Conservation (phyloP, 1,140 invertebrate species). For the Drosophila pseudoananassae region DNA sequence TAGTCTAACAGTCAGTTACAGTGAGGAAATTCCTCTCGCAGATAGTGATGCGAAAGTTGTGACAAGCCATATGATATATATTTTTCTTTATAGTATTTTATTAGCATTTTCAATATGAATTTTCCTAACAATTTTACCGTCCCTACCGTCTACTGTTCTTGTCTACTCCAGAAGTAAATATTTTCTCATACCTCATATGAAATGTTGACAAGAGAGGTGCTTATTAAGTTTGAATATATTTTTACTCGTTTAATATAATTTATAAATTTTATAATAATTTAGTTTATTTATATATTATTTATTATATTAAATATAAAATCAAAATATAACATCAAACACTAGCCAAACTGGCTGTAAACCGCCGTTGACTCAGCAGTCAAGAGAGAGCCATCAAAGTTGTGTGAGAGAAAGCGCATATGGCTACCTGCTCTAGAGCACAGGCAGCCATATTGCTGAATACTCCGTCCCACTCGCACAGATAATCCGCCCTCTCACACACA, state of each 20-base stretch:
- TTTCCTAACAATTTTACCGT: too few species aligned
- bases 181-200: too few species aligned
- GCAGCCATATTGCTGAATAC: slow-evolving; percentile 53
- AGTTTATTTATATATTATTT: too few species aligned
- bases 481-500: slow-evolving; percentile 15
- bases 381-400: background rate
- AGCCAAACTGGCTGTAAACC: slow-evolving; percentile 15
- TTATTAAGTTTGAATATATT: too few species aligned
- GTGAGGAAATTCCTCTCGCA: slow-evolving; percentile 7
- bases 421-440: slow-evolving; percentile 40
- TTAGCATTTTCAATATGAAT: too few species aligned
- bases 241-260: background rate
- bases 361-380: slow-evolving; percentile 9
- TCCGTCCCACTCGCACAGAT: slow-evolving; percentile 38
- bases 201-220: too few species aligned
- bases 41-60: slow-evolving; percentile 23
- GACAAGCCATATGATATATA: background rate
- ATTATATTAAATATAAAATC: background rate
- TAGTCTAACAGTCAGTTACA: slow-evolving; percentile 17
- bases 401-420: slow-evolving; percentile 2
- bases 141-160: too few species aligned
- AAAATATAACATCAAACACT: slow-evolving; percentile 14
- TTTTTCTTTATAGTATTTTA: background rate
- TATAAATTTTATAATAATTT: background rate
- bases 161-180: too few species aligned